Evolutionary conservation across 2,113 vertebrate genomes (phyloP).

Genomic region (Sula dactylatra): DNA sequence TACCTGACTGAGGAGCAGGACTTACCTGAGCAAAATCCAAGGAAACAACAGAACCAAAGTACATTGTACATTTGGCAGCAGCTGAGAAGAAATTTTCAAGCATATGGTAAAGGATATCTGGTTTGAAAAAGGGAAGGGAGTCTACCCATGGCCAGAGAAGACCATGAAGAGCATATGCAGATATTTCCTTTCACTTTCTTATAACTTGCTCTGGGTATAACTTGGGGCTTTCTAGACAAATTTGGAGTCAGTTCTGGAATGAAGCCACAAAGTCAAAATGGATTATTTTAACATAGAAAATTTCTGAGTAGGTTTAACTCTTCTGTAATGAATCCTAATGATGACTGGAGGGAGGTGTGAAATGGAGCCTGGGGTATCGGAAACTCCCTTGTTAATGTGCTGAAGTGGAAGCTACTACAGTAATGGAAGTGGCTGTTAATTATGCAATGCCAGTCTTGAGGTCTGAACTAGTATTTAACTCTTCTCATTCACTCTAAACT

Average conservation of each 20-base stretch:
- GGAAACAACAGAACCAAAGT: neutral
- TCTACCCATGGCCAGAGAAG: neutral
- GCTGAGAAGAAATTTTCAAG: neutral
- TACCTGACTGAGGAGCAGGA: neutral
- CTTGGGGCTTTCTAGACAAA: neutral
- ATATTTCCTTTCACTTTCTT: neutral
- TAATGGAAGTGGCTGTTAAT: neutral
- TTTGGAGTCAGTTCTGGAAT: neutral
- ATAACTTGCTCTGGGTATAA: neutral
- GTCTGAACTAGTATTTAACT: neutral
- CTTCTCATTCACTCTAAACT: neutral
- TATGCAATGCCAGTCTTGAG: neutral
- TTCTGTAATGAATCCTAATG: neutral
- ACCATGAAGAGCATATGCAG: neutral
- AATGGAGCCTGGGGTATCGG: neutral
- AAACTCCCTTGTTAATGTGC: neutral
- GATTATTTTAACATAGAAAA: neutral
- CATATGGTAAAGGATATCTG: neutral
- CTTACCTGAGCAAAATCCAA: neutral
- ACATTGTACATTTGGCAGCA: neutral
- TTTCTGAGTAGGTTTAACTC: neutral
- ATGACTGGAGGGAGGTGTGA: neutral
- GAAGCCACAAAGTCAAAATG: neutral
- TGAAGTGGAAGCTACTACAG: neutral
- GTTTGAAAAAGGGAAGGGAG: neutral